Evolutionary conservation across 2,113 vertebrate genomes (phyloP).

Genomic region (Aspidoscelis tigris): DNA sequence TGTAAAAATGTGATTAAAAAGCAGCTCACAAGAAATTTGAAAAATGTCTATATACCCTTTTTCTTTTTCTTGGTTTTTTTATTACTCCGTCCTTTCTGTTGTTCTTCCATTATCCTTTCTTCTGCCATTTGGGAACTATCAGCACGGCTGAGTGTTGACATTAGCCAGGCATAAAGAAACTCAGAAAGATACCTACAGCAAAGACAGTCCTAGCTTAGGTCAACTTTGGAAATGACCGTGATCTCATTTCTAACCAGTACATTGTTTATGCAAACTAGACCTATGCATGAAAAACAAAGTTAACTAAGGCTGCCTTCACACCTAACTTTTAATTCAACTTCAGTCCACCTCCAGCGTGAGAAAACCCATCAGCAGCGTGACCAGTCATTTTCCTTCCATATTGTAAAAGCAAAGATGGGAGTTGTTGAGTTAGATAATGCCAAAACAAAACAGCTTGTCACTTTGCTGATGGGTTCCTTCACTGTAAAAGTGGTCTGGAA

Average conservation of each 20-base stretch:
- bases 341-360: too few relatives aligned
- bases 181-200: constrained; percentile 92
- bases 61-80: constrained; percentile 99
- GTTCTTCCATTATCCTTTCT: constrained; percentile 95
- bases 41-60: constrained; percentile 81
- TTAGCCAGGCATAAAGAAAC: constrained; percentile 97
- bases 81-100: constrained; percentile 95
- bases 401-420: too few relatives aligned
- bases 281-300: background rate
- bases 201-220: fast-evolving
- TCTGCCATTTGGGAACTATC: constrained; percentile 98
- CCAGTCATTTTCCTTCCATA: too few relatives aligned
- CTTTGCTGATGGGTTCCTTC: too few relatives aligned
- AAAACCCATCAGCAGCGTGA: too few relatives aligned
- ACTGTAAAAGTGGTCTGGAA: too few relatives aligned
- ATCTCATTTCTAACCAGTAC: background rate
- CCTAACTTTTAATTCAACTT: too few relatives aligned
- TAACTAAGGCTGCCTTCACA: background rate
- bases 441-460: too few relatives aligned
- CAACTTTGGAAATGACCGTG: background rate
- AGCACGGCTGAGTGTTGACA: constrained; percentile 96
- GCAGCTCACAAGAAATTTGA: fast-evolving
- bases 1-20: background rate
- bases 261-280: background rate
- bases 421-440: too few relatives aligned